Base-by-base conservation (phyloP, 1,140 invertebrate species). In the Orius insidiosus region DNA sequence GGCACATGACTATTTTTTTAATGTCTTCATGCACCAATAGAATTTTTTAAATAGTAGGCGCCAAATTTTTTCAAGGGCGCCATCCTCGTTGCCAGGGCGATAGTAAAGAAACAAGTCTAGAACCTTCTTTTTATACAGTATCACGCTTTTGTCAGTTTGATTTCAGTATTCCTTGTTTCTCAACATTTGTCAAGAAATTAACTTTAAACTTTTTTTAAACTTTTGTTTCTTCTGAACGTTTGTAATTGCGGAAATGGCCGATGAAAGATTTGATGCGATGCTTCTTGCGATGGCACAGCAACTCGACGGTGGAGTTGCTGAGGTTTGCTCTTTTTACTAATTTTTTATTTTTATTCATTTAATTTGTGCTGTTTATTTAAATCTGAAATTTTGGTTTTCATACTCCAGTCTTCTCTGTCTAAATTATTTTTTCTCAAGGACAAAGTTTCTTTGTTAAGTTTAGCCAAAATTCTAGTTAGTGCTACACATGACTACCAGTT, bases 261-360 rank as follows among this genome's bases (percentile, higher is more conserved):
- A 43, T n/a, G 85, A 87, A 59, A 74, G 78, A 63, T 96, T 88
- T 63, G 93, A 97, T 67, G 75, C 76, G 3, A 80, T 97, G 64
- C 65, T 97, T 55, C 62, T 97, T 55, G 80, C 82, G 1, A 78
- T 97, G 74, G 90, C 90, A 14, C 84, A 90, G 61, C 84, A 95
- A 60, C 89, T 93, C 62, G 80, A 85, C 59, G 84, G 85, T 37
- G 93, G 93, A 47, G 81, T 94, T 13, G 76, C 84, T 59, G 84
- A 95, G 57, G 86, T 95, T 67, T 71, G 70, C 69, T 37, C 1
- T 37, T 42, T n/a, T 19, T 9, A 6, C 5, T 13, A 18, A 7
- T 7, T 45, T 11, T 18, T 6, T 6, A 50, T 51, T 50, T 43
- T 52, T 49, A 13, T 24, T 37, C 10, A 36, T 11, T n/a, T 15